Percentiles rank a stretch among this genome's conserved stretches.
Evolutionary conservation across 2,113 vertebrate species (phyloP).

Genomic region (Sylvilagus bachmani): DNA sequence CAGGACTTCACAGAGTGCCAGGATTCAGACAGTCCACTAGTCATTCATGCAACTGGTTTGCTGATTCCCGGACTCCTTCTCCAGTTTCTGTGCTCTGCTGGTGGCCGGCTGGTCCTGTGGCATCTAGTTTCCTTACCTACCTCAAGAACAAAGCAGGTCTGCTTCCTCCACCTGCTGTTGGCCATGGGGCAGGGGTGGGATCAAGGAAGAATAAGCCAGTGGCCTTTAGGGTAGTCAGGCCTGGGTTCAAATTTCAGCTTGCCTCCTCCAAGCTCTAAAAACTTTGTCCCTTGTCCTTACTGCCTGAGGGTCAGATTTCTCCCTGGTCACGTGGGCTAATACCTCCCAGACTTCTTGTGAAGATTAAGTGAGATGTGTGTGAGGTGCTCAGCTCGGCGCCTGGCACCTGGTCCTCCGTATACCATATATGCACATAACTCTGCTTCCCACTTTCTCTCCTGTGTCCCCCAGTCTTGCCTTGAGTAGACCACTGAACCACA

Average conservation of each 20-base stretch:
- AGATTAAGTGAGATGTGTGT: constrained; percentile 19
- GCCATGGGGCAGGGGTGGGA: not conserved
- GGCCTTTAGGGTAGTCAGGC: not conserved
- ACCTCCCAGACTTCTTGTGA: not conserved
- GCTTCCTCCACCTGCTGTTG: not conserved
- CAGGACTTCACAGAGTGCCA: not conserved
- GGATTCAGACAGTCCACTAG: not conserved
- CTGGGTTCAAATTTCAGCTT: constrained; percentile 46
- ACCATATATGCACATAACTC: not conserved
- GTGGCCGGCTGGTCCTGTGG: not conserved
- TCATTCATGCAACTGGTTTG: not conserved
- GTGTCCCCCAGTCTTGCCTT: not conserved
- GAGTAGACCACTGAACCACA: constrained; percentile 10
- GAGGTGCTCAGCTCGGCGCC: not conserved
- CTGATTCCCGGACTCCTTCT: constrained; percentile 14
- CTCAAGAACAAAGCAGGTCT: not conserved
- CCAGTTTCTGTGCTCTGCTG: not conserved
- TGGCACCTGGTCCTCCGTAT: not conserved
- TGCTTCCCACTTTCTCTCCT: not conserved
- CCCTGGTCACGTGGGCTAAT: not conserved
- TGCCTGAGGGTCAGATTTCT: constrained; percentile 27
- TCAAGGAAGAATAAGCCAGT: not conserved
- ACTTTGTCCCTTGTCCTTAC: not conserved
- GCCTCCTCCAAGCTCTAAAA: not conserved
- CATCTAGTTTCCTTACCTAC: not conserved